Evolutionary conservation across 2,888 invertebrate genomes (phyloP).

Genomic region (Matsumyia berberina): DNA sequence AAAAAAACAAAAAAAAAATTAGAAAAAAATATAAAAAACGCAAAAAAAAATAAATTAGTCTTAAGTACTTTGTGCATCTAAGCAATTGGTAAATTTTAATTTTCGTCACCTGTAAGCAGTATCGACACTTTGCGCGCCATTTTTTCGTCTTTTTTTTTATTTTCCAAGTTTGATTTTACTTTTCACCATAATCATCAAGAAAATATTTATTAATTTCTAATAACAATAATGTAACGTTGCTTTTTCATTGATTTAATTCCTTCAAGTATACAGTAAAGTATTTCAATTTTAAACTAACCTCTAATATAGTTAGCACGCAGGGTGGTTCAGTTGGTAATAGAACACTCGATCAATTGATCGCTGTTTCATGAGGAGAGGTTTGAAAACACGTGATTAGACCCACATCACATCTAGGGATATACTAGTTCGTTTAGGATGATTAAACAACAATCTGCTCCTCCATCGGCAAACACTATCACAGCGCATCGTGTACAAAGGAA

Average conservation of each 20-base stretch:
- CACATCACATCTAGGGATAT: too few species aligned
- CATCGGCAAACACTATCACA: too few species aligned
- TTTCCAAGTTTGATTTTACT: constrained; percentile 2
- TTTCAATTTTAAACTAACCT: constrained; percentile 33
- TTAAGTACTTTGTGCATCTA: constrained; percentile 70
- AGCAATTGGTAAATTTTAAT: constrained; percentile 43
- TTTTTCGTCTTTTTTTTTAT: constrained; percentile 27
- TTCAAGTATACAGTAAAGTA: constrained; percentile 40
- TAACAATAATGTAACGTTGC: not conserved
- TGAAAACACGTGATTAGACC: too few species aligned
- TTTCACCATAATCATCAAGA: constrained; percentile 21
- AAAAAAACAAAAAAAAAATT: constrained; percentile 70
- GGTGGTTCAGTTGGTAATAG: too few species aligned
- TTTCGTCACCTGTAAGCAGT: constrained; percentile 63
- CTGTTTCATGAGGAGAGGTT: too few species aligned
- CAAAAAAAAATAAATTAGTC: constrained; percentile 53
- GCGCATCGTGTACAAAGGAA: too few species aligned
- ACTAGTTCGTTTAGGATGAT: too few species aligned
- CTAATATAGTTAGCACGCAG: not conserved
- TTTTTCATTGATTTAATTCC: constrained; percentile 7
- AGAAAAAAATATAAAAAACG: constrained; percentile 69
- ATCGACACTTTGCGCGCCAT: constrained; percentile 16
- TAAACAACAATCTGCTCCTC: too few species aligned
- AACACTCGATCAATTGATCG: too few species aligned
- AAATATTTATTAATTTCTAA: constrained; percentile 37